Conservation (phyloP, 2,888 invertebrate species). For the Arrhopalites spinosus region DNA sequence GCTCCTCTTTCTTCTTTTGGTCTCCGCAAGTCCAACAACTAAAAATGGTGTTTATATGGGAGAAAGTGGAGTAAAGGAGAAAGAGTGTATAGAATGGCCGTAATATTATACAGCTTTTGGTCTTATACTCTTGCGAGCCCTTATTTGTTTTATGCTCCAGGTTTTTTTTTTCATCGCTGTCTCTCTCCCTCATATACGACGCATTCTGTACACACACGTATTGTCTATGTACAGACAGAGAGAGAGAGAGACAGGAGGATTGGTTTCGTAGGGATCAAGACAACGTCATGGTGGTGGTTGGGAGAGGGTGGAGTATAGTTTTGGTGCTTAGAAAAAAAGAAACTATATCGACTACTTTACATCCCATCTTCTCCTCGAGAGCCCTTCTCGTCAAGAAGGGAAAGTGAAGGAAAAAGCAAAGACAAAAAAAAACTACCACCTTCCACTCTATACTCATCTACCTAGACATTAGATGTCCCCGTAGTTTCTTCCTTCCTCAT, state of each 20-base stretch:
- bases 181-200: background rate
- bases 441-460: background rate
- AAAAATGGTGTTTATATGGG: background rate
- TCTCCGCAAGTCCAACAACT: background rate
- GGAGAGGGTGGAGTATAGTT: background rate
- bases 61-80: background rate
- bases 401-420: background rate
- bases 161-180: background rate
- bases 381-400: conserved; percentile 1
- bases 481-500: no score
- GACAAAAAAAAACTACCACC: background rate
- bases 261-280: conserved; percentile 4
- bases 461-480: background rate
- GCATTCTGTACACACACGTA: background rate
- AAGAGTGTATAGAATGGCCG: background rate
- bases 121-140: background rate
- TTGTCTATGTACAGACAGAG: background rate
- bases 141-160: conserved; percentile 11
- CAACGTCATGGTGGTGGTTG: background rate
- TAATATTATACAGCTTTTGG: background rate
- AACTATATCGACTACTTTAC: conserved; percentile 22
- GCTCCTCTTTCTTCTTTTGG: background rate
- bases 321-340: background rate
- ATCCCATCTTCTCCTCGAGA: conserved; percentile 1
- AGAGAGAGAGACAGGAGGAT: background rate